Evolutionary conservation across 2,888 invertebrate species (phyloP), one percentile per base, ranked within the genome.

Genomic region (Diaprepes abbreviatus): DNA sequence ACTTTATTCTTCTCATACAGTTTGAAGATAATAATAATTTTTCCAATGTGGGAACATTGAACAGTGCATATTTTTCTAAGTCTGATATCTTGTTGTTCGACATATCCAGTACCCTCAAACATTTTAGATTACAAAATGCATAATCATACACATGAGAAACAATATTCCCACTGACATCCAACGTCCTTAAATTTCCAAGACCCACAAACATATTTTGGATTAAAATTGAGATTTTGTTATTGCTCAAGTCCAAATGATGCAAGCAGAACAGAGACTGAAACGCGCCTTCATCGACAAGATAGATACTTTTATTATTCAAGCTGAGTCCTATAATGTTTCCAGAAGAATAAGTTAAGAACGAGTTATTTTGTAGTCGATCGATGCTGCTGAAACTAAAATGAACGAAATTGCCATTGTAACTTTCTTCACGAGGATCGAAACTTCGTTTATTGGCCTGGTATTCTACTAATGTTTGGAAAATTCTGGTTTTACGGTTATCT

Each of bases 231-330:
- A 83, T 73, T 9, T 71, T 66, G 62, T 83, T 83, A 5, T 72
- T 59, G 14, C 77, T 76, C 12, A 83, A 69, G 19, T 77, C 72
- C 19, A 83, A 69, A 9, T 70, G 50, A 3, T 73, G 68, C 9
- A 82, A 59, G 62, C 83, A 83, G 43, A 52, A 70, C 33, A 83
- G 64, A 12, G 74, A 70, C 12, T 65, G 38, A 62, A 82, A 82
- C 3, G 80, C 75, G 1, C 77, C 79, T 9, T 75, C 71, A 7
- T 78, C 75, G n/a, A 83, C 71, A 24, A 24, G 38, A 2, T 58
- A 24, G 9, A 82, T 77, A 12, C 71, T 43, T 69, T 80, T 80
- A 12, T 74, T 66, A 17, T 71, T 74, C 17, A 83, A 64, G 6
- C 65, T 73, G 17, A 82, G 17, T 59, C 76, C 74, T 14, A 74